Conservation (phyloP, 2,113 vertebrate species). For the Psephotus haematonotus region DNA sequence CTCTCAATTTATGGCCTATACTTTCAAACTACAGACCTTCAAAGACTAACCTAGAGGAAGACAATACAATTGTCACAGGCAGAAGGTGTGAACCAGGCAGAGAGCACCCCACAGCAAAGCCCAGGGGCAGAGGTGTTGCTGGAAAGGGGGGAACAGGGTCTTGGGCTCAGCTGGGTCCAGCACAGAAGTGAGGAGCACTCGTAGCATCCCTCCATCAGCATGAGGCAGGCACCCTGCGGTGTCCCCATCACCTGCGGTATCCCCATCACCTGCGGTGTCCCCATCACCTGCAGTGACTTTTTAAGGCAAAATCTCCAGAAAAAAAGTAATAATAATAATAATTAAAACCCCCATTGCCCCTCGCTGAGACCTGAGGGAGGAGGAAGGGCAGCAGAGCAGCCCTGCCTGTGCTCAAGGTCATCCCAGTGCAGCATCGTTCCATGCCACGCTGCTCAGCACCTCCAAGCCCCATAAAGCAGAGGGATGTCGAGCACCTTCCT, state of each 20-base stretch:
- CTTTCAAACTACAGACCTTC: background rate
- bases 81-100: rapidly evolving
- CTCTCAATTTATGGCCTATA: background rate
- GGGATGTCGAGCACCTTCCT: background rate
- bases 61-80: background rate
- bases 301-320: background rate
- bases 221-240: background rate
- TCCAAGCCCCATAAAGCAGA: background rate
- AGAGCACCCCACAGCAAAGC: background rate
- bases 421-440: background rate
- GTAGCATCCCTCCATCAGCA: background rate
- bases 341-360: background rate
- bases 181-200: rapidly evolving
- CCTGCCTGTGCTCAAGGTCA: background rate
- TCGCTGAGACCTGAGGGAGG: background rate
- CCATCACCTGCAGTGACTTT: background rate
- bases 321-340: background rate
- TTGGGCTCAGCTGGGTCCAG: background rate
- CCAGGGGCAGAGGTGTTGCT: rapidly evolving
- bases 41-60: background rate
- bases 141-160: background rate
- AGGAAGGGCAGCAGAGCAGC: background rate
- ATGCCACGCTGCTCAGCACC: background rate
- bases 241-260: background rate
- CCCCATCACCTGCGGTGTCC: background rate